Conservation (phyloP, 2,113 vertebrate genomes). For the Gnathochromis pfefferi region DNA sequence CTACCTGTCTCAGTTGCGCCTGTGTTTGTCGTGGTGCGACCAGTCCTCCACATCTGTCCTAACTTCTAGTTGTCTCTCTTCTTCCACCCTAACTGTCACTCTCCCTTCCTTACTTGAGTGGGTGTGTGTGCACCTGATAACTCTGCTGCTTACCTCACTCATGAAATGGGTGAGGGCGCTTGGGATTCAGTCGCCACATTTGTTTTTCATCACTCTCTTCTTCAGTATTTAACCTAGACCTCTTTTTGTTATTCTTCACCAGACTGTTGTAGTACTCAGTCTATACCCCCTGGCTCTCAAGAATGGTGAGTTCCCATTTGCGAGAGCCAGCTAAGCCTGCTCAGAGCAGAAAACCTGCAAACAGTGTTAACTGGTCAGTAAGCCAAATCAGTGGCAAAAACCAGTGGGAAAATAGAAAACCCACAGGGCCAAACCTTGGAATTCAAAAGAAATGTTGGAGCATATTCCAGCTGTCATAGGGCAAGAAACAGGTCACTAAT, state of each 20-base stretch:
- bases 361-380: neutral
- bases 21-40: neutral
- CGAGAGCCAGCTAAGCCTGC: neutral
- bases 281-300: neutral
- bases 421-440: neutral
- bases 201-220: neutral
- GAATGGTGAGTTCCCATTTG: neutral
- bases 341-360: neutral
- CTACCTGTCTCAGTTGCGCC: neutral
- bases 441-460: neutral
- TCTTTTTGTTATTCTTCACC: neutral
- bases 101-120: neutral
- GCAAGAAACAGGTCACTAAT: neutral
- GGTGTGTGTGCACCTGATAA: neutral
- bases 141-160: neutral
- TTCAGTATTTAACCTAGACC: neutral
- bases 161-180: neutral
- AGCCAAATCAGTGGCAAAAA: neutral
- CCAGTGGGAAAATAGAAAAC: neutral
- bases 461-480: neutral
- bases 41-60: neutral
- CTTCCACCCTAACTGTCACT: neutral
- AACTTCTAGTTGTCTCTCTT: neutral
- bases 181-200: neutral
- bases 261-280: neutral